Evolutionary conservation across 1,140 invertebrate genomes (phyloP).

Genomic region (Myzus persicae): DNA sequence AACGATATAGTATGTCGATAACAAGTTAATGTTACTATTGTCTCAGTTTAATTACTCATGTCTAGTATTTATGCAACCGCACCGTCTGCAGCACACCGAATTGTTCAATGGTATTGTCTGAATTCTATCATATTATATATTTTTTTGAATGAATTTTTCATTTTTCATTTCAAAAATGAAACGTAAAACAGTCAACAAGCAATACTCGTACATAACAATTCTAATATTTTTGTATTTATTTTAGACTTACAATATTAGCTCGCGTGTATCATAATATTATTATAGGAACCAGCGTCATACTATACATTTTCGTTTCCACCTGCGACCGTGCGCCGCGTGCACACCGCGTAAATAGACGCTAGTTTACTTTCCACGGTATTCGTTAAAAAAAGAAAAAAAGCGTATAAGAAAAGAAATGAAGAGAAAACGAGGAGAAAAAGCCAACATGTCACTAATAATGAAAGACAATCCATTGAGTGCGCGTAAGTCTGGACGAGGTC

Average conservation of each 20-base stretch:
- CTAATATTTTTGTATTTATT: background rate
- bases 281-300: background rate
- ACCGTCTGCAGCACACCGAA: background rate
- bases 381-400: background rate
- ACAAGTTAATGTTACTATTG: background rate
- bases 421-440: background rate
- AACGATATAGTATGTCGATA: background rate
- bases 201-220: background rate
- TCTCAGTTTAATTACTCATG: background rate
- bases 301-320: background rate
- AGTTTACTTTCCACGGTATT: background rate
- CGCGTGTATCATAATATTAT: background rate
- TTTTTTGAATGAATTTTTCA: background rate
- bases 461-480: slow-evolving; percentile 35
- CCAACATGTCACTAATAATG: slow-evolving; percentile 23
- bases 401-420: background rate
- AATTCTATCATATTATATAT: background rate
- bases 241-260: background rate
- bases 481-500: slow-evolving; percentile 5
- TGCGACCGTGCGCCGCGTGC: background rate
- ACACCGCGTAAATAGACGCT: background rate
- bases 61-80: too few relatives aligned
- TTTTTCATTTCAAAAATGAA: background rate
- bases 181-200: too few relatives aligned
- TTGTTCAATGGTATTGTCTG: background rate